These are phyloP conservation scores for Microcaecilia unicolor DNA, from an alignment of 2,797 vertebrate species.

Conservation along the genomic window DNA sequence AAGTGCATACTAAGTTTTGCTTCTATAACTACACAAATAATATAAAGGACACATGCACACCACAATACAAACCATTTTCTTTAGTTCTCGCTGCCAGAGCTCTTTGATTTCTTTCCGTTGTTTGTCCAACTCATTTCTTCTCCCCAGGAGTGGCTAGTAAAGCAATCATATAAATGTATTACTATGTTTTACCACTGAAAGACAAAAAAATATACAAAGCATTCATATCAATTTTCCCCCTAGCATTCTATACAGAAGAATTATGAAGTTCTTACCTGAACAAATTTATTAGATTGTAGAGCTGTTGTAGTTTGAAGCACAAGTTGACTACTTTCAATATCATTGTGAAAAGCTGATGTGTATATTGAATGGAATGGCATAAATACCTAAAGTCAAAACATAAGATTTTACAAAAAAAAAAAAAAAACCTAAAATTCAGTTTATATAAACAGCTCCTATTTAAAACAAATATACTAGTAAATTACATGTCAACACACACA, in stretches of 20 bases:
- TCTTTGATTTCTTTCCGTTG: constrained; percentile 95
- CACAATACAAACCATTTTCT: constrained; percentile 81
- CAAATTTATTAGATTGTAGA: constrained; percentile 90
- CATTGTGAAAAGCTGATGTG: constrained; percentile 78
- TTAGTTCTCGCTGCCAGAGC: constrained; percentile 91
- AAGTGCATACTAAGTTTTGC: too few relatives aligned
- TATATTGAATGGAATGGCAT: constrained; percentile 93
- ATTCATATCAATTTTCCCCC: too few relatives aligned
- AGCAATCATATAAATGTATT: background rate
- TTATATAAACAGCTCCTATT: too few relatives aligned
- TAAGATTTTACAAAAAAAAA: too few relatives aligned
- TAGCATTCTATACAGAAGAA: too few relatives aligned
- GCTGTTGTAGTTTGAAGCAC: constrained; percentile 77
- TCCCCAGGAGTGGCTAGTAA: constrained; percentile 77
- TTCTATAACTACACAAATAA: background rate
- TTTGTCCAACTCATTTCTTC: constrained; percentile 91
- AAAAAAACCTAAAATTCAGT: too few relatives aligned
- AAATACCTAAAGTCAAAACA: constrained; percentile 78
- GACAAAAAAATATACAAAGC: too few relatives aligned
- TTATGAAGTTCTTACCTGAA: constrained; percentile 66
- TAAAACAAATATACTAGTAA: too few relatives aligned
- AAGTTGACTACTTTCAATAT: constrained; percentile 79
- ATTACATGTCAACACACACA: too few relatives aligned
- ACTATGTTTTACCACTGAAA: background rate
- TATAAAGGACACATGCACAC: background rate